Percentiles rank a stretch among this genome's conserved stretches.
These are phyloP conservation scores for Eupeodes luniger DNA, from an alignment of 2,888 invertebrate genomes.

Conservation along the genomic window DNA sequence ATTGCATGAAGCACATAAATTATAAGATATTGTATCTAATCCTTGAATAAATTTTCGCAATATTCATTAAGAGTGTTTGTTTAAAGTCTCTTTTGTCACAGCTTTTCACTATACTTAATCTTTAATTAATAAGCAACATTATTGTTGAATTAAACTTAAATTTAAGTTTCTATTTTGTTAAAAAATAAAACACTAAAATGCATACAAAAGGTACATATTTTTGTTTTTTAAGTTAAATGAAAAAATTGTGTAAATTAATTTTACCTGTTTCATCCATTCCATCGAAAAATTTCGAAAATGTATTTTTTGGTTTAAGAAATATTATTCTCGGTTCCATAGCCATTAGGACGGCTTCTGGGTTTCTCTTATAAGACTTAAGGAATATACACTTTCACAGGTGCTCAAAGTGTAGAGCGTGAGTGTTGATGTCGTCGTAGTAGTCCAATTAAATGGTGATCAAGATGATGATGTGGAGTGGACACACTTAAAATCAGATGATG, in stretches of 20 bases:
- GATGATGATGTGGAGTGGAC: slow-evolving; percentile 22
- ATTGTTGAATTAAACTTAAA: not conserved
- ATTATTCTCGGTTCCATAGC: slow-evolving; percentile 75
- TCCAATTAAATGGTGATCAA: not conserved
- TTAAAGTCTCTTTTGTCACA: slow-evolving; percentile 7
- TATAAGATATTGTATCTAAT: not conserved
- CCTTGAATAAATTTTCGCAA: slow-evolving; percentile 7
- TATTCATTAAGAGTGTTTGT: not conserved
- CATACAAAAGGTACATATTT: not conserved
- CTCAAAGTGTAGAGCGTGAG: not conserved
- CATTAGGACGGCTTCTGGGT: slow-evolving; percentile 56
- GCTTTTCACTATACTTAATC: not conserved
- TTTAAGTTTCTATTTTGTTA: not conserved
- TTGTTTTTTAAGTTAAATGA: not conserved
- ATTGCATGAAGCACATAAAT: not conserved
- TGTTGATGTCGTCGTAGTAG: not conserved
- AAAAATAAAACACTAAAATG: slow-evolving; percentile 13
- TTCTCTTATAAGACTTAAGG: not conserved
- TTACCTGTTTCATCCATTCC: slow-evolving; percentile 71
- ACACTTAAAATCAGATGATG: slow-evolving; percentile 39
- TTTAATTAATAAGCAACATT: not conserved
- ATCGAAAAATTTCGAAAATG: slow-evolving; percentile 75
- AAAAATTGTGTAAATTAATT: not conserved
- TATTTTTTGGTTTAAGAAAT: slow-evolving; percentile 72
- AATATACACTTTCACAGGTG: slow-evolving; percentile 20